Percentiles rank a stretch among this genome's conserved stretches.
Conservation (phyloP, 2,797 vertebrate species). For the Moxostoma hubbsi region DNA sequence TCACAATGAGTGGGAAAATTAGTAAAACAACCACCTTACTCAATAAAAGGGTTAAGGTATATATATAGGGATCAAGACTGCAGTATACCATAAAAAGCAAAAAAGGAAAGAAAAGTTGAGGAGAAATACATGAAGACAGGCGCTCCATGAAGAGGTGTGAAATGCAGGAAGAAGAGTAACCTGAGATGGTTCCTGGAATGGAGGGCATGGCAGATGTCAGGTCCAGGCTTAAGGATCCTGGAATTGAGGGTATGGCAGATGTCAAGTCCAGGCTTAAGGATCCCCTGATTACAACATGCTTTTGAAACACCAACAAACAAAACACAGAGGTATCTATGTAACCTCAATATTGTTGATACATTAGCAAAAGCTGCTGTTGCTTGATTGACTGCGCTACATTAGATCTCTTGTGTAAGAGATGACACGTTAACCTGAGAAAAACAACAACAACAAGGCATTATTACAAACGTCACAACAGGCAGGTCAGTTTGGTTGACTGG, state of each 20-base stretch:
- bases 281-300: conserved; percentile 35
- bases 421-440: not conserved
- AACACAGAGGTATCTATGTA: not conserved
- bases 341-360: not conserved
- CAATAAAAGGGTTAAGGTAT: not conserved
- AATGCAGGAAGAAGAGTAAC: conserved; percentile 10
- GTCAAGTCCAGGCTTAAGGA: conserved; percentile 36
- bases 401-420: not conserved
- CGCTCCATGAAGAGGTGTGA: not conserved
- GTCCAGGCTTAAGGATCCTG: not conserved
- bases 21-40: not conserved
- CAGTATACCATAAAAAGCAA: not conserved
- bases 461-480: not conserved
- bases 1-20: not conserved
- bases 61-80: too few relatives aligned
- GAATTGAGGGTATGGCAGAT: conserved; percentile 16
- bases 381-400: not conserved
- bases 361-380: not conserved
- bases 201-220: not conserved
- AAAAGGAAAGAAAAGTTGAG: not conserved
- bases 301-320: conserved; percentile 21
- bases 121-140: too few relatives aligned
- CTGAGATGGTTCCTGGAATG: conserved; percentile 26
- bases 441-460: not conserved
- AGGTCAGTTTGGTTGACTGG: not conserved